Percentiles rank a stretch among this genome's conserved stretches.
These are phyloP conservation scores for Drosophila pectinifera DNA, from an alignment of 1,140 invertebrate genomes.

Conservation along the genomic window DNA sequence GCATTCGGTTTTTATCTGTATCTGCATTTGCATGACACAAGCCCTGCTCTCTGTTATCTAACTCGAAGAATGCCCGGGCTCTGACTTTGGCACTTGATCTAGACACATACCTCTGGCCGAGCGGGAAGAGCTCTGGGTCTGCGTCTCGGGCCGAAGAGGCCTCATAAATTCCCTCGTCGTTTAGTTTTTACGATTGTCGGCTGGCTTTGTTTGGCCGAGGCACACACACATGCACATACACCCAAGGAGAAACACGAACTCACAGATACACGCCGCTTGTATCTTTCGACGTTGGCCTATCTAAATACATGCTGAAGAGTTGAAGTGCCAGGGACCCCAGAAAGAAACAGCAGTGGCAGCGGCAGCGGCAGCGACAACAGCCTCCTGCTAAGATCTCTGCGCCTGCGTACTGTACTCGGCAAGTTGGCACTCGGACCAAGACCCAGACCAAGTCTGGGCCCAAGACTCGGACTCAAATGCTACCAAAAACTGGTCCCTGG, in stretches of 20 bases:
- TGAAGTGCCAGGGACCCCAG: slow-evolving; percentile 68
- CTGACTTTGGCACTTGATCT: slow-evolving; percentile 77
- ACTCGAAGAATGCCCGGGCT: slow-evolving; percentile 60
- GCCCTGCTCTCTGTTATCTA: slow-evolving; percentile 72
- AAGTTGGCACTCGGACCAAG: slow-evolving; percentile 22
- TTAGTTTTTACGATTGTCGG: slow-evolving; percentile 82
- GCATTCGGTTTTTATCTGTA: slow-evolving; percentile 58
- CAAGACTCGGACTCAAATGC: slow-evolving; percentile 5
- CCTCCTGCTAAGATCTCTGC: slow-evolving; percentile 66
- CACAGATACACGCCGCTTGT: slow-evolving; percentile 61
- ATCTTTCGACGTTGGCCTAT: slow-evolving; percentile 76
- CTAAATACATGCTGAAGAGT: slow-evolving; percentile 72
- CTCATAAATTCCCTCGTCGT: slow-evolving; percentile 77
- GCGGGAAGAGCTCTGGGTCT: slow-evolving; percentile 20
- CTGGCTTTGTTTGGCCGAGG: slow-evolving; percentile 71
- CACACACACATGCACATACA: slow-evolving; percentile 7
- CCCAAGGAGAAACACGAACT: slow-evolving; percentile 11
- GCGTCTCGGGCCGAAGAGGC: slow-evolving; percentile 39
- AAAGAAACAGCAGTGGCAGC: slow-evolving; percentile 32
- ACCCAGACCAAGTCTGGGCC: slow-evolving; percentile 15
- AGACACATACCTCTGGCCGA: slow-evolving; percentile 41
- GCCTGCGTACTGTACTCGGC: slow-evolving; percentile 65
- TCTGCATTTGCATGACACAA: slow-evolving; percentile 65
- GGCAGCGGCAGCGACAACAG: slow-evolving; percentile 38
- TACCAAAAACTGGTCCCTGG: slow-evolving; percentile 67